A percentile compares a stretch with the other conserved stretches of the same genome.
phyloP scores from a whole-genome alignment of 2,113 vertebrate genomes.

The Ciconia stormi region DNA sequence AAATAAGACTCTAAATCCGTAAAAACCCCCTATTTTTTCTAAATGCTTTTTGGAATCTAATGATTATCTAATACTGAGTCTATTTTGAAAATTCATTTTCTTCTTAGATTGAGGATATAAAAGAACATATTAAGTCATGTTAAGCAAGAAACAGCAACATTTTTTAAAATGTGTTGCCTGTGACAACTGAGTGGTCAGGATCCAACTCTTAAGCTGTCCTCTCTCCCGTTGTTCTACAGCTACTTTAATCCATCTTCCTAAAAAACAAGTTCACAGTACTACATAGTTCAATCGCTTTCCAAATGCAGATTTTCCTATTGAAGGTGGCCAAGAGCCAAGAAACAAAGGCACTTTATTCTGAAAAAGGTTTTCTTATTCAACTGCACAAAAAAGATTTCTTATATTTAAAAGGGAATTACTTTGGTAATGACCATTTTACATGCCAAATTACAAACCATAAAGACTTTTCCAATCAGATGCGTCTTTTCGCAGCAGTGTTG shows the following conservation, averaged over 20 bases:
- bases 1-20: background rate
- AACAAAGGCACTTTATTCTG: background rate
- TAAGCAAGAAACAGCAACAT: background rate
- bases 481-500: background rate
- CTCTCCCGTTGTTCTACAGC: background rate
- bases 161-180: background rate
- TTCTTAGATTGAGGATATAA: background rate
- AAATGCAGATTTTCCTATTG: background rate
- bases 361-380: background rate
- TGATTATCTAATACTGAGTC: background rate
- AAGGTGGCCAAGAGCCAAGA: background rate
- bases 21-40: background rate
- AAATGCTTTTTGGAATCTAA: slow-evolving; percentile 5
- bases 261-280: background rate
- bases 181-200: background rate
- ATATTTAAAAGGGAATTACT: background rate
- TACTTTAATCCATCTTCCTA: background rate
- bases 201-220: background rate
- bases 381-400: background rate
- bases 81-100: slow-evolving; percentile 20
- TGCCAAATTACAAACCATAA: background rate
- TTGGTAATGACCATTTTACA: background rate
- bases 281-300: background rate
- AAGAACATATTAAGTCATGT: background rate
- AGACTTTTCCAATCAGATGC: background rate